Conservation (phyloP, 2,797 vertebrate genomes). For the Astyanax mexicanus region DNA sequence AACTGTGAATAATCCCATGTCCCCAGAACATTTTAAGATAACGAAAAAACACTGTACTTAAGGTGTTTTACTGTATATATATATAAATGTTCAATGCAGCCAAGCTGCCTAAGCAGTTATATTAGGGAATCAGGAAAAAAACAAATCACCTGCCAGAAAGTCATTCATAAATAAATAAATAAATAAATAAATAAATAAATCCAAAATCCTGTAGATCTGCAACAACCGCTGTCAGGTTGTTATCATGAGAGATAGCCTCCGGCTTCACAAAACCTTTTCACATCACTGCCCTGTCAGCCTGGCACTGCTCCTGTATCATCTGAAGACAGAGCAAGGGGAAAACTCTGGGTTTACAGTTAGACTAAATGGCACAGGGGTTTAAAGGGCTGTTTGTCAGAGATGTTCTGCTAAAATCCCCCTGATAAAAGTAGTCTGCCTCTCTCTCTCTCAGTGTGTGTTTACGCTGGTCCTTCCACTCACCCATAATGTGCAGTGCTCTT, state of each 20-base stretch:
- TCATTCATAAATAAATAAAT: neutral
- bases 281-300: slow-evolving; percentile 37
- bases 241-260: slow-evolving; percentile 57
- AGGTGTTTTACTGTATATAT: too few species aligned
- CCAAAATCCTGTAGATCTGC: slow-evolving; percentile 55
- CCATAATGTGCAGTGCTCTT: neutral
- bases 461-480: slow-evolving; percentile 26
- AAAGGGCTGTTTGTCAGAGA: slow-evolving; percentile 20
- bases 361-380: slow-evolving; percentile 21
- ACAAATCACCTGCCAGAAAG: too few species aligned
- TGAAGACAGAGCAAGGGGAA: slow-evolving; percentile 34
- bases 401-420: slow-evolving; percentile 14
- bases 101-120: neutral
- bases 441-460: slow-evolving; percentile 32
- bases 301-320: slow-evolving; percentile 29
- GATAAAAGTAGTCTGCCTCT: slow-evolving; percentile 6
- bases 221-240: slow-evolving; percentile 45
- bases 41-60: too few species aligned
- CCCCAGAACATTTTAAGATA: too few species aligned
- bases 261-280: slow-evolving; percentile 54
- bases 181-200: slow-evolving; percentile 13
- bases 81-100: too few species aligned
- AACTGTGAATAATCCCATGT: too few species aligned
- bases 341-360: slow-evolving; percentile 13
- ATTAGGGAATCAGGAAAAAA: neutral